Percentiles rank a stretch among this genome's conserved stretches.
Evolutionary conservation across 2,888 invertebrate genomes (phyloP).

Genomic region (Orchesellides sinensis): DNA sequence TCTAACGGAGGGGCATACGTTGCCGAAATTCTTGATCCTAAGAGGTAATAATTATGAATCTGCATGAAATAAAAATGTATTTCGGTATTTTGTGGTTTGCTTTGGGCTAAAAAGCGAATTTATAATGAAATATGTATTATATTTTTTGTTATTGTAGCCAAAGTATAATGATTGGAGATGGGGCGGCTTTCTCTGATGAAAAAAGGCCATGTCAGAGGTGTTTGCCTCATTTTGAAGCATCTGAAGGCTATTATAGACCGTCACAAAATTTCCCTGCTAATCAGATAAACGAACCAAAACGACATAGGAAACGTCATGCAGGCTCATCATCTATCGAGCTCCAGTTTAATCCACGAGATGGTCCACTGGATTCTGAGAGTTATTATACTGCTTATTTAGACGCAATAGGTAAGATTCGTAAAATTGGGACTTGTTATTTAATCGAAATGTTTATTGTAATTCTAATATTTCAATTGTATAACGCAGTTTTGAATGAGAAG

Average conservation of each 20-base stretch:
- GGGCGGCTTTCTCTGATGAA: conserved; percentile 54
- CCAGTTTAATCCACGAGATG: conserved; percentile 82
- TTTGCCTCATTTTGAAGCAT: conserved; percentile 51
- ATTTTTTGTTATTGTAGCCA: conserved; percentile 39
- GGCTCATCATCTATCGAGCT: too few relatives aligned
- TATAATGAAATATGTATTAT: background rate
- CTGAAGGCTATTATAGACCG: conserved; percentile 62
- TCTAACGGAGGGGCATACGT: conserved; percentile 87
- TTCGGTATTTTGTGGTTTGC: too few relatives aligned
- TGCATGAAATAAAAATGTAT: too few relatives aligned
- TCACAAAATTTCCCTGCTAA: conserved; percentile 54
- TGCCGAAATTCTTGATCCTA: conserved; percentile 85
- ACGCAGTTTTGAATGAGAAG: conserved; percentile 79
- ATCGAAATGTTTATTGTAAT: background rate
- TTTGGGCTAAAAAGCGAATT: too few relatives aligned
- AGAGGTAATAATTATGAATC: conserved; percentile 59
- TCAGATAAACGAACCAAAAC: conserved; percentile 40
- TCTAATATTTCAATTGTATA: background rate
- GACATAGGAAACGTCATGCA: conserved; percentile 72
- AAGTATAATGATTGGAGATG: conserved; percentile 74
- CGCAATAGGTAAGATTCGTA: conserved; percentile 83
- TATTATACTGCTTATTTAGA: conserved; percentile 93
- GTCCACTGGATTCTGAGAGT: conserved; percentile 85
- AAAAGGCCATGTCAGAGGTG: conserved; percentile 72
- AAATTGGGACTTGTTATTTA: background rate